Conservation (phyloP, 1,140 invertebrate genomes). For the Andrena cerasifolii region DNA sequence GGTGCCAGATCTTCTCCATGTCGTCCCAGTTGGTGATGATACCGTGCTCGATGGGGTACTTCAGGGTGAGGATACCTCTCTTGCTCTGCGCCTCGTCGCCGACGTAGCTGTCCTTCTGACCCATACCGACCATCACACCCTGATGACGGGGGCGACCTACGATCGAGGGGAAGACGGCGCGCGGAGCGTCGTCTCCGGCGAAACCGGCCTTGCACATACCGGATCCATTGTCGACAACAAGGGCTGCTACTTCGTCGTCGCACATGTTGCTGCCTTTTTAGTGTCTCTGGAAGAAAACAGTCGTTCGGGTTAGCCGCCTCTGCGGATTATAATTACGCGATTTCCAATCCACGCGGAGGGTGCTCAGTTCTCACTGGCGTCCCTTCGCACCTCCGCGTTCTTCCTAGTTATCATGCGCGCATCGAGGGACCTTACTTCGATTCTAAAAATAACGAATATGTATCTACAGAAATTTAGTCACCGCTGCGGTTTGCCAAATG, state of each 20-base stretch:
- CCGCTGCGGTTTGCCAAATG: no score
- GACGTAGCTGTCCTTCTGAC: constrained; percentile 95
- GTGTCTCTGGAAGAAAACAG: constrained; percentile 52
- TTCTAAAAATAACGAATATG: no score
- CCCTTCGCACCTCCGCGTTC: no score
- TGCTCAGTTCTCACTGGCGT: no score
- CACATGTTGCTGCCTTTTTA: constrained; percentile 86
- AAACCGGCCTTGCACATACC: constrained; percentile 95
- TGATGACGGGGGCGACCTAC: constrained; percentile 92
- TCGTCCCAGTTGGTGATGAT: constrained; percentile 94
- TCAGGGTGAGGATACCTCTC: constrained; percentile 89
- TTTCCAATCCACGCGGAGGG: no score
- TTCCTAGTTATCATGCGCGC: no score
- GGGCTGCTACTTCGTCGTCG: constrained; percentile 94
- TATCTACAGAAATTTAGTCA: no score
- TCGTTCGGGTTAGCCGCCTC: neutral
- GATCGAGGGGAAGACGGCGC: constrained; percentile 95
- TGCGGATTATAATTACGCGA: no score
- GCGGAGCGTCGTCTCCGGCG: constrained; percentile 93
- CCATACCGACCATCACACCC: constrained; percentile 98
- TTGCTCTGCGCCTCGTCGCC: constrained; percentile 93
- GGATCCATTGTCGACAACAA: constrained; percentile 92
- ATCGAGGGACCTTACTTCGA: no score
- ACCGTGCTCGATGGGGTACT: constrained; percentile 90
- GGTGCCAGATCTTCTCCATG: constrained; percentile 89